A percentile compares a stretch with the other conserved stretches of the same genome.
phyloP scores from a whole-genome alignment of 2,113 vertebrate species.

The Ophthalmolycus amberensis region DNA sequence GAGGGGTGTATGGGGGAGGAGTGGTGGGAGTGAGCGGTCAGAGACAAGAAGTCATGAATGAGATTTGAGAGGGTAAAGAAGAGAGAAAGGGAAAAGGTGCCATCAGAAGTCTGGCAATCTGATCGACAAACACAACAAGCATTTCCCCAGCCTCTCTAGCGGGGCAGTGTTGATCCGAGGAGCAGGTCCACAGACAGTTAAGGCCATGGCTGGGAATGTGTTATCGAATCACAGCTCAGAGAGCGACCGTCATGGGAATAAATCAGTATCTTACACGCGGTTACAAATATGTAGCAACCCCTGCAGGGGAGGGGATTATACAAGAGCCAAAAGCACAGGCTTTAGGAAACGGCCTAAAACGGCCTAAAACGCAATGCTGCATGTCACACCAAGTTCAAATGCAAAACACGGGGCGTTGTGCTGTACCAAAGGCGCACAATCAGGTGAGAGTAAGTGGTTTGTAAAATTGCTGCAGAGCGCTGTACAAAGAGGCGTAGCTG shows the following conservation, averaged over 20 bases:
- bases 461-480: conserved; percentile 52
- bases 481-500: conserved; percentile 34
- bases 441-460: conserved; percentile 53
- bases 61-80: conserved; percentile 76
- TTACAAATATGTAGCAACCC: conserved; percentile 61
- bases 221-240: conserved; percentile 62
- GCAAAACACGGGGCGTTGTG: conserved; percentile 47
- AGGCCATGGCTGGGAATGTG: conserved; percentile 56
- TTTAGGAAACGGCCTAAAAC: conserved; percentile 50
- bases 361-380: conserved; percentile 32
- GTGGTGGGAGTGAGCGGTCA: conserved; percentile 37
- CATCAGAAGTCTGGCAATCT: conserved; percentile 65
- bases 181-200: conserved; percentile 56
- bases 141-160: conserved; percentile 75
- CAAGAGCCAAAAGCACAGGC: conserved; percentile 44
- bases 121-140: conserved; percentile 54
- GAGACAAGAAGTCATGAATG: conserved; percentile 67
- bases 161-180: conserved; percentile 75
- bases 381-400: conserved; percentile 48
- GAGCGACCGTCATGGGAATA: conserved; percentile 66
- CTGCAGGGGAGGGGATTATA: conserved; percentile 55
- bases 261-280: conserved; percentile 59
- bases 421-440: conserved; percentile 48
- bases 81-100: conserved; percentile 52
- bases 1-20: conserved; percentile 67